Conservation (phyloP, 2,113 vertebrate genomes). For the Halichoeres trimaculatus region DNA sequence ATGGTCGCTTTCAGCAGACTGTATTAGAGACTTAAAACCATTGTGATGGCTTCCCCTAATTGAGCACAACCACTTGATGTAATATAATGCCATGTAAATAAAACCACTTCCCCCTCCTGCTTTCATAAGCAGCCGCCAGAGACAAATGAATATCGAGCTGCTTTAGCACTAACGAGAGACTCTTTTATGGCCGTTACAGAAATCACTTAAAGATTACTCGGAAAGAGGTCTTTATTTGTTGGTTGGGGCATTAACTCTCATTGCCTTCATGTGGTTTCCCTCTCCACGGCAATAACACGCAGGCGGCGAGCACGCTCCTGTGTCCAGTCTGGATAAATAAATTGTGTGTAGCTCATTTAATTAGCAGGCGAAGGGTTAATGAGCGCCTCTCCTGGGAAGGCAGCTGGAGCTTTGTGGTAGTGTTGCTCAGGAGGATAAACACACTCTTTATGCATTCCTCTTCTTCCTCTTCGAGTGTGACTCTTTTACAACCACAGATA, state of each 20-base stretch:
- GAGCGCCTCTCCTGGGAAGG: constrained; percentile 62
- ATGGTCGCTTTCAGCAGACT: constrained; percentile 78
- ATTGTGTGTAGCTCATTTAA: constrained; percentile 76
- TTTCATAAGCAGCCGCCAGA: constrained; percentile 69
- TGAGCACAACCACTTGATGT: constrained; percentile 83
- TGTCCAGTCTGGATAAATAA: constrained; percentile 71
- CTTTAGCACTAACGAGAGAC: constrained; percentile 61
- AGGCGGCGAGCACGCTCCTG: constrained; percentile 31
- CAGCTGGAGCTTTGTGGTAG: constrained; percentile 35
- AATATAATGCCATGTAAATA: constrained; percentile 80
- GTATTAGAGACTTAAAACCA: constrained; percentile 83
- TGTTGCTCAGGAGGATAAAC: constrained; percentile 54
- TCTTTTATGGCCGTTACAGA: constrained; percentile 64
- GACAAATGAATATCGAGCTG: constrained; percentile 69
- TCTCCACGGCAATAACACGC: constrained; percentile 41
- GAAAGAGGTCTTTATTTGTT: constrained; percentile 70
- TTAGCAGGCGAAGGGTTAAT: constrained; percentile 78
- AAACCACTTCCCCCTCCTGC: constrained; percentile 62
- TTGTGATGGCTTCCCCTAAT: constrained; percentile 79
- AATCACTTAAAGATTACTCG: constrained; percentile 63
- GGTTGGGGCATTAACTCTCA: constrained; percentile 50
- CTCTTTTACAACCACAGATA: constrained; percentile 43
- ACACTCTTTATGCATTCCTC: constrained; percentile 62
- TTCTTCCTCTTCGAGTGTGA: constrained; percentile 51
- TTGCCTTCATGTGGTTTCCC: constrained; percentile 41